phyloP scores from a whole-genome alignment of 2,797 vertebrate species.

The Natrix natrix region DNA sequence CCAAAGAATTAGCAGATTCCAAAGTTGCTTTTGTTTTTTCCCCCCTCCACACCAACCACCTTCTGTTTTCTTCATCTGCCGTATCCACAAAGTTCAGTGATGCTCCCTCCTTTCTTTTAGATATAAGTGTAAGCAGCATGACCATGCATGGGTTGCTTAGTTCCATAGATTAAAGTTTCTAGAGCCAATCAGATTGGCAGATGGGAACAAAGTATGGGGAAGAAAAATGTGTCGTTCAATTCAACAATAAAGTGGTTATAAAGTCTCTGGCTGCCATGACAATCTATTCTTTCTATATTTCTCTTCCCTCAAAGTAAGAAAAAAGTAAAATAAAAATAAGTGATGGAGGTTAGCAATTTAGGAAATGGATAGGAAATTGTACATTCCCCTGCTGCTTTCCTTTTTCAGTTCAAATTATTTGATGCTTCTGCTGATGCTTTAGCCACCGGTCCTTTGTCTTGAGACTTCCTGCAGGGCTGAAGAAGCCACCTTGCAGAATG shows the following conservation, averaged over 20 bases:
- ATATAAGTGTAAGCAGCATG: not conserved
- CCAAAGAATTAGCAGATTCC: not conserved
- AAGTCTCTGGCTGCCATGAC: not conserved
- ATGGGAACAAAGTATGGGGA: not conserved
- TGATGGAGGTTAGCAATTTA: not conserved
- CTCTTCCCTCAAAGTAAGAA: not conserved
- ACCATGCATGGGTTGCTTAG: rapidly evolving
- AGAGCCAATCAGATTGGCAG: not conserved
- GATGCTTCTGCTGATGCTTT: not conserved
- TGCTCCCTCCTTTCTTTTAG: not conserved
- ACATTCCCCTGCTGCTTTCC: not conserved
- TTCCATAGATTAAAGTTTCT: not conserved
- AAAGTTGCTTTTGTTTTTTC: rapidly evolving
- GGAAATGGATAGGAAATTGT: not conserved
- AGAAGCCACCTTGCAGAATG: not conserved
- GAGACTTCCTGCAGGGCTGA: rapidly evolving
- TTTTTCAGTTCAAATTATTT: not conserved
- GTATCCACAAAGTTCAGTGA: not conserved
- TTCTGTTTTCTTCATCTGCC: not conserved
- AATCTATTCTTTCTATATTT: not conserved
- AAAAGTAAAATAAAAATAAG: not conserved
- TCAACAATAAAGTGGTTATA: not conserved
- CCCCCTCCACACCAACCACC: not conserved
- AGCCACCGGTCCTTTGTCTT: not conserved
- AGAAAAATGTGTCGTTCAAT: constrained; percentile 19